Base-by-base conservation (phyloP, 2,113 vertebrate species). In the Herpetotheres cachinnans region DNA sequence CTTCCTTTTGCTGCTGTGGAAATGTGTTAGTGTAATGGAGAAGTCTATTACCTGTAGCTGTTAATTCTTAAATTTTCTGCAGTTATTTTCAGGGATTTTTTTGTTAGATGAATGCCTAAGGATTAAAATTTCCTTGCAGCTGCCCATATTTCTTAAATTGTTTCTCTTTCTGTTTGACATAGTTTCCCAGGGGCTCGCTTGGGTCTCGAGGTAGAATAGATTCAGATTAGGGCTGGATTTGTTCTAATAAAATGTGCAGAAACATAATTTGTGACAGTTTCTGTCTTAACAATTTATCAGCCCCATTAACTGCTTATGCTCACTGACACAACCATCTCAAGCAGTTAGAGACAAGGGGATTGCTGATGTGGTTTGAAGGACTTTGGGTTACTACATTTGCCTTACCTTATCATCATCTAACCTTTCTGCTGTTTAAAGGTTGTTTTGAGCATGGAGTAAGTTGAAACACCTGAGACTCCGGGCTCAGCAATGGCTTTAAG, bases 241-340 rank as follows among this genome's bases (percentile, higher is more conserved):
- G 44, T 90, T 96, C 16, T 80, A 86, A 67, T 80, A 91, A 94
- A 95, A 88, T 29, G 66, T 93, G 87, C 86, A 86, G 96, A 89
- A 96, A 93, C 67, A 92, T 69, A 97, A 97, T 93, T 93, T 94
- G 74, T 97, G 97, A 93, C 94, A 94, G 89, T 52, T 82, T 95
- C 72, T 96, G 91, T 91, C 96, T 97, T 96, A 95, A 96, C 96
- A 84, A 96, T 96, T 93, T 96, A 67, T 91, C 92, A 72, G 94
- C 82, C 61, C 74, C 83, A 65, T 93, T 94, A 89, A 89, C 86
- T 92, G 79, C 90, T 92, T 96, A 85, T 93, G 92, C 88, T 96
- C 34, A 46, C 69, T 95, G 94, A 70, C 95, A 93, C 69, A 88
- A 62, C 86, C 76, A 81, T 89, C 95, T 86, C 46, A 34, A 90